These are phyloP conservation scores for Chionoecetes opilio DNA, from an alignment of 1,140 invertebrate genomes.

Conservation along the genomic window DNA sequence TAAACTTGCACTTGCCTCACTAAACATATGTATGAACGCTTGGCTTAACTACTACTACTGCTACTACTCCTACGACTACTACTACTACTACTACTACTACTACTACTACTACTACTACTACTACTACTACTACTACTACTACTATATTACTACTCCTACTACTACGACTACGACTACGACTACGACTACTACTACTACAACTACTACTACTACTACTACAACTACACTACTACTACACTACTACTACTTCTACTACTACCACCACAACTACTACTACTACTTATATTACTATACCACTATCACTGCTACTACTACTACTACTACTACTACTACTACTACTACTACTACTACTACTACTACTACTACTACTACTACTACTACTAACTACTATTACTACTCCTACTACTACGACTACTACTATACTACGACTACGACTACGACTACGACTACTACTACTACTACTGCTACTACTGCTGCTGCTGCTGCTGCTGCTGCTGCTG, in stretches of 20 bases:
- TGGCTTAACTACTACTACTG: background rate
- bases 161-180: background rate
- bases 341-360: constrained; percentile 29
- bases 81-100: constrained; percentile 14
- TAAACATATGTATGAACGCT: too few relatives aligned
- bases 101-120: constrained; percentile 19
- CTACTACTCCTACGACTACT: background rate
- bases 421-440: too few relatives aligned
- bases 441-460: too few relatives aligned
- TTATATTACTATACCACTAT: background rate
- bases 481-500: too few relatives aligned
- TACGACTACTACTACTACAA: constrained; percentile 4
- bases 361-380: constrained; percentile 30
- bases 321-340: constrained; percentile 19
- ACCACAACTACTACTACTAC: too few relatives aligned
- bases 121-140: constrained; percentile 28
- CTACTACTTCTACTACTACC: too few relatives aligned
- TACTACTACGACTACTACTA: background rate
- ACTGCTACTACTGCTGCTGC: too few relatives aligned
- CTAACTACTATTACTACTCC: background rate
- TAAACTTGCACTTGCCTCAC: too few relatives aligned
- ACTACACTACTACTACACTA: too few relatives aligned
- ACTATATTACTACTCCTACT: background rate
- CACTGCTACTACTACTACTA: background rate
- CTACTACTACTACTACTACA: constrained; percentile 29